These are phyloP conservation scores for Phymatocera aterrima DNA, from an alignment of 2,888 invertebrate species.

Conservation along the genomic window DNA sequence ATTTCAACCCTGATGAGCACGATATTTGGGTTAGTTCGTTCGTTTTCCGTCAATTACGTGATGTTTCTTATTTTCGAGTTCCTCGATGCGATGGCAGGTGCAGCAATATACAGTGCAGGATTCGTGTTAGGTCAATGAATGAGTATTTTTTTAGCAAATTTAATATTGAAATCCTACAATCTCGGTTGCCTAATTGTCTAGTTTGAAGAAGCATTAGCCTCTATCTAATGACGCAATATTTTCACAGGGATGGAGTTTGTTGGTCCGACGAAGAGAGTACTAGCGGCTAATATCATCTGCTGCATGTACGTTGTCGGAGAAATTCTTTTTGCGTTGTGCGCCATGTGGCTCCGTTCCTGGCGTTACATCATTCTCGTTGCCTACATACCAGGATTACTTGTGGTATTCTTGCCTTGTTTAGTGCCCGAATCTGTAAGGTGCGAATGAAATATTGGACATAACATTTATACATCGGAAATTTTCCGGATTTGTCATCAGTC, in stretches of 20 bases:
- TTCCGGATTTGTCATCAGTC: not conserved
- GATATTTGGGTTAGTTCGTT: conserved; percentile 81
- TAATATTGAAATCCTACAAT: not conserved
- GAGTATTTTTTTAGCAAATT: not conserved
- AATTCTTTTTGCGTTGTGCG: conserved; percentile 81
- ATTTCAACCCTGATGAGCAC: conserved; percentile 79
- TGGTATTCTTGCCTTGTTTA: conserved; percentile 82
- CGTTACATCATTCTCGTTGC: conserved; percentile 80
- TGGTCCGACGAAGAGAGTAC: conserved; percentile 83
- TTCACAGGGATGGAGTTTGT: conserved; percentile 85
- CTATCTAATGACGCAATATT: too few relatives aligned
- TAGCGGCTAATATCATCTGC: conserved; percentile 84
- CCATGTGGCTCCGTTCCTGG: conserved; percentile 84
- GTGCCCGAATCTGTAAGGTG: conserved; percentile 82
- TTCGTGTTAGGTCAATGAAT: conserved; percentile 82
- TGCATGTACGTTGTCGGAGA: conserved; percentile 85
- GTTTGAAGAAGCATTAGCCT: not conserved
- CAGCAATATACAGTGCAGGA: conserved; percentile 84
- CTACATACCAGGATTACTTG: conserved; percentile 82
- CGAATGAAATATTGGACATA: not conserved
- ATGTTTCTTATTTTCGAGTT: conserved; percentile 85
- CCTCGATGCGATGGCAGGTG: conserved; percentile 82
- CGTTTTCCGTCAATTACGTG: conserved; percentile 82
- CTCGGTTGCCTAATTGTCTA: not conserved
- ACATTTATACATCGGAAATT: not conserved